These are phyloP conservation scores for Trichopoda pennipes DNA, from an alignment of 2,888 invertebrate genomes.

Conservation along the genomic window DNA sequence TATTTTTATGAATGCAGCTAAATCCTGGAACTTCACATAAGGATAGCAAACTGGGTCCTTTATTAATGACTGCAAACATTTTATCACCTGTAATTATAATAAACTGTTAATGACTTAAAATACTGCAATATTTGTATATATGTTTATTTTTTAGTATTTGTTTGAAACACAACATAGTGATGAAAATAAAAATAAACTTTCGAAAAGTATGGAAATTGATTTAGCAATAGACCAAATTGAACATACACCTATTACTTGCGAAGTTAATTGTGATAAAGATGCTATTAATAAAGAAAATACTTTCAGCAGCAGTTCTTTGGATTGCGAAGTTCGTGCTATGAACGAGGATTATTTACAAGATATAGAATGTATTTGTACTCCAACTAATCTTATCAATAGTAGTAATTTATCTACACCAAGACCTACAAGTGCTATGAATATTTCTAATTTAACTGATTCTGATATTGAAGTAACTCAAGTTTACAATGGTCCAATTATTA, in stretches of 20 bases:
- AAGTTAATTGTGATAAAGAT: background rate
- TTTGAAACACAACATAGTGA: constrained; percentile 33
- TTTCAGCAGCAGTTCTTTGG: constrained; percentile 4
- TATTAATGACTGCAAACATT: background rate
- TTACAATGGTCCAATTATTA: background rate
- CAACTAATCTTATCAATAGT: constrained; percentile 6
- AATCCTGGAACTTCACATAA: constrained; percentile 6
- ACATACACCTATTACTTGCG: background rate
- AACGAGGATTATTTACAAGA: constrained; percentile 9
- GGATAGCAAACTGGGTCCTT: background rate
- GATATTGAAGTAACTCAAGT: constrained; percentile 49
- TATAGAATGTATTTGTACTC: constrained; percentile 6
- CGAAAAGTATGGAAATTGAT: constrained; percentile 11
- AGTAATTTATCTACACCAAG: constrained; percentile 40
- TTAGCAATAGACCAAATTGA: constrained; percentile 10
- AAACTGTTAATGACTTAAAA: background rate
- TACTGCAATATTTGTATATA: background rate
- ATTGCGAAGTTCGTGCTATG: constrained; percentile 36
- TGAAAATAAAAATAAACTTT: background rate
- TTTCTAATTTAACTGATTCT: constrained; percentile 56
- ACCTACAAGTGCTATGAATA: constrained; percentile 47
- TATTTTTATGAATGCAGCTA: background rate
- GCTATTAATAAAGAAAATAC: background rate
- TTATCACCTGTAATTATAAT: constrained; percentile 27
- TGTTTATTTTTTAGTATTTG: constrained; percentile 12